These are phyloP conservation scores for Cerceris ruficornis DNA, from an alignment of 2,888 invertebrate species.

Conservation along the genomic window DNA sequence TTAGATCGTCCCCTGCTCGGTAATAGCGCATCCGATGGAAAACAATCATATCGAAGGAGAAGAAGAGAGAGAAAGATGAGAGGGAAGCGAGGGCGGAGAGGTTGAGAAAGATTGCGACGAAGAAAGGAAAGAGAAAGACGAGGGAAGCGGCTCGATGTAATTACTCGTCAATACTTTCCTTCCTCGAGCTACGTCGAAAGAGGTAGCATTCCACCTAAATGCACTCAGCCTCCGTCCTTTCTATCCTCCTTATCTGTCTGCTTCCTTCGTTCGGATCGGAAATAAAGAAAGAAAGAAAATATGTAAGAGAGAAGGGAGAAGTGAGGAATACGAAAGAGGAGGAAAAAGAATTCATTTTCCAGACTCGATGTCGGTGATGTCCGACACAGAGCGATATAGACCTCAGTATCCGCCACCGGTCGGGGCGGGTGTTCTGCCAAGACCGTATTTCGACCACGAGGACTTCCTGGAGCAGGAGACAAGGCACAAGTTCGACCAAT, in stretches of 20 bases:
- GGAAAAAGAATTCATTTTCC: slow-evolving; percentile 33
- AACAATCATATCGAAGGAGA: slow-evolving; percentile 50
- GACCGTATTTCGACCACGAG: slow-evolving; percentile 80
- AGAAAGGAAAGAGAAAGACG: neutral
- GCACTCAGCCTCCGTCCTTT: neutral
- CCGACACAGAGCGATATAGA: slow-evolving; percentile 79
- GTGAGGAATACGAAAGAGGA: neutral
- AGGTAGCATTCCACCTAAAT: slow-evolving; percentile 16
- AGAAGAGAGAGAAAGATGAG: neutral
- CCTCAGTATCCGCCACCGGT: slow-evolving; percentile 77
- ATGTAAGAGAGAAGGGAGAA: neutral
- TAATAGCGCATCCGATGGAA: slow-evolving; percentile 48
- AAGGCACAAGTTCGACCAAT: slow-evolving; percentile 88
- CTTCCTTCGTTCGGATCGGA: slow-evolving; percentile 6
- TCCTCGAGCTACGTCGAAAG: slow-evolving; percentile 22
- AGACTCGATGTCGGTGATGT: slow-evolving; percentile 83
- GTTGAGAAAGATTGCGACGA: neutral
- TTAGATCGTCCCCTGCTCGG: slow-evolving; percentile 25
- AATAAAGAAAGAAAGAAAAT: slow-evolving; percentile 8
- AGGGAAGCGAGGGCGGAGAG: slow-evolving; percentile 7
- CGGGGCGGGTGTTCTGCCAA: slow-evolving; percentile 76
- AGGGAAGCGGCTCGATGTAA: slow-evolving; percentile 52
- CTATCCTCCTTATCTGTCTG: slow-evolving; percentile 22
- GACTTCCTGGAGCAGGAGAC: slow-evolving; percentile 83
- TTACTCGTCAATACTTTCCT: slow-evolving; percentile 57